Conservation (phyloP, 2,113 vertebrate species). For the Gorilla gorilla region DNA sequence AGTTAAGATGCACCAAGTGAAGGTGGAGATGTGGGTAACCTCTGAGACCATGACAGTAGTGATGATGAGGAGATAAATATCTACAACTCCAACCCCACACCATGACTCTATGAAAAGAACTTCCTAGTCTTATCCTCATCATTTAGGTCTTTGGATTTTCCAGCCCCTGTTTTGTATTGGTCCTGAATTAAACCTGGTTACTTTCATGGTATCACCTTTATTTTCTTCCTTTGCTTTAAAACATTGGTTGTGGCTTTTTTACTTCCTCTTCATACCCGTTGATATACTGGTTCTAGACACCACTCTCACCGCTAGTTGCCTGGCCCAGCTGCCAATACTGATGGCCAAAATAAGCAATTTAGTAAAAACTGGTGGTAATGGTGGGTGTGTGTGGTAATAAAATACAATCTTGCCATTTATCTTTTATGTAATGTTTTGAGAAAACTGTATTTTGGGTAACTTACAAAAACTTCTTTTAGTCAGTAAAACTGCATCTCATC, state of each 20-base stretch:
- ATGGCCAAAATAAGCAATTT: background rate
- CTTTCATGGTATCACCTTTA: background rate
- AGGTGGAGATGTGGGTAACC: background rate
- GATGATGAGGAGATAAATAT: background rate
- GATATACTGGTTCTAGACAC: background rate
- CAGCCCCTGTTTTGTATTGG: background rate
- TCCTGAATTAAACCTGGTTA: background rate
- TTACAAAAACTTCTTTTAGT: background rate
- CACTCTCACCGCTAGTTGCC: background rate
- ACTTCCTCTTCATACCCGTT: background rate
- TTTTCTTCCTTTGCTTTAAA: background rate
- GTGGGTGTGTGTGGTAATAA: background rate
- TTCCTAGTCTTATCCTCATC: background rate
- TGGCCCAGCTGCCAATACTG: background rate
- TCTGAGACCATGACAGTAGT: background rate
- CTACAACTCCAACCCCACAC: no score
- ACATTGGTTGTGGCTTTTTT: background rate
- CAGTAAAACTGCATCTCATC: background rate
- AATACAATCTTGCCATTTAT: background rate
- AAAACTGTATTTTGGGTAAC: constrained; percentile 11
- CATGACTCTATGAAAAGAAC: background rate
- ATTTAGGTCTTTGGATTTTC: background rate
- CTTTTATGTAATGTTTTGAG: background rate
- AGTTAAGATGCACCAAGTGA: background rate
- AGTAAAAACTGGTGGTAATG: background rate